Percentiles rank a stretch among this genome's conserved stretches.
phyloP scores from a whole-genome alignment of 2,113 vertebrate species.

The Grammomys dolichurus region DNA sequence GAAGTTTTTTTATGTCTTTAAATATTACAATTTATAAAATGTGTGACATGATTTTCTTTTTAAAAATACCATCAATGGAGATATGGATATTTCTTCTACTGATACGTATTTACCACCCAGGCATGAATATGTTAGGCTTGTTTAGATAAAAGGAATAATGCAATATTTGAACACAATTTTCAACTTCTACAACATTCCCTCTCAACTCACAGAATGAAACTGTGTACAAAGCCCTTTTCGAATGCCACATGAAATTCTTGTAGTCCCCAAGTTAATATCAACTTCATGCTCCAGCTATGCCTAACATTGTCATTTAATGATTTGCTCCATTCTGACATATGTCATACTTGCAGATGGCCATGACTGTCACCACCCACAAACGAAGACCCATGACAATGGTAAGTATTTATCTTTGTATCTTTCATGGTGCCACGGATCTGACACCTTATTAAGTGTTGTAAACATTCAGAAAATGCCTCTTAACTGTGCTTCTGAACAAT shows the following conservation, averaged over 20 bases:
- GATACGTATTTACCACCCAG: background rate
- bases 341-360: slow-evolving; percentile 18
- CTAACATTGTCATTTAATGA: slow-evolving; percentile 31
- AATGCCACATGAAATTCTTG: background rate
- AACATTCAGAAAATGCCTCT: slow-evolving; percentile 3
- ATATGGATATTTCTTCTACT: background rate
- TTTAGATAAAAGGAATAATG: background rate
- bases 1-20: background rate
- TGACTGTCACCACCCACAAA: background rate
- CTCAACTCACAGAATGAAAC: slow-evolving; percentile 17
- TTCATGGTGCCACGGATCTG: background rate
- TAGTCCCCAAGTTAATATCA: slow-evolving; percentile 7
- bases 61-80: slow-evolving; percentile 3
- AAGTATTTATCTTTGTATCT: background rate
- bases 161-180: background rate
- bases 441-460: background rate
- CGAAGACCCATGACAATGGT: background rate
- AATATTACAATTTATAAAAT: slow-evolving; percentile 50
- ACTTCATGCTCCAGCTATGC: background rate
- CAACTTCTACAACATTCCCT: background rate
- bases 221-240: slow-evolving; percentile 5
- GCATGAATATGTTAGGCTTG: background rate
- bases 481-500: slow-evolving; percentile 23
- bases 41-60: background rate
- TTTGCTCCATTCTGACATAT: slow-evolving; percentile 20